Conservation (phyloP, 2,113 vertebrate species). For the Alligator sinensis region DNA sequence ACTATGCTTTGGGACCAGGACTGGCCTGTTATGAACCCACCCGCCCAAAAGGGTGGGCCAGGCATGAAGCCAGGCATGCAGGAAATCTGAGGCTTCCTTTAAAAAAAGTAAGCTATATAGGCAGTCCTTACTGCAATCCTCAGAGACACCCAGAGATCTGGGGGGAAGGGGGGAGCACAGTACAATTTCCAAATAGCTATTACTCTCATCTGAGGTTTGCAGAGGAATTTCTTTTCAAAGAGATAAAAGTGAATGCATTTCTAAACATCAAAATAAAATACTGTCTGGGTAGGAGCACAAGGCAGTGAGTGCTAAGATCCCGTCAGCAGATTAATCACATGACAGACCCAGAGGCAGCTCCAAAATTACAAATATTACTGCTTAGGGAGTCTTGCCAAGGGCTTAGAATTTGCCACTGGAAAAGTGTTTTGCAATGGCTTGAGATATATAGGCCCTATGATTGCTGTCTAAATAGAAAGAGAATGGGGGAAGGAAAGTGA, state of each 20-base stretch:
- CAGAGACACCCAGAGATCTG: background rate
- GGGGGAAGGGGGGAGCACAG: background rate
- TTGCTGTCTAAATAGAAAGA: slow-evolving; percentile 22
- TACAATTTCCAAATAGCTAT: slow-evolving; percentile 24
- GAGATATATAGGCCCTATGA: background rate
- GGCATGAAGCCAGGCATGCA: background rate
- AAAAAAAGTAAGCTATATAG: rapidly evolving
- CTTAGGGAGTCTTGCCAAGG: background rate
- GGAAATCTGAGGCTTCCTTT: background rate
- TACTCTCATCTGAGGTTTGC: slow-evolving; percentile 37
- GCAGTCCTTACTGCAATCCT: background rate
- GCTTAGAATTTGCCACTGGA: background rate
- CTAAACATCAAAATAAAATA: slow-evolving; percentile 47
- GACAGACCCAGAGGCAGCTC: slow-evolving; percentile 29
- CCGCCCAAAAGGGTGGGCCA: background rate
- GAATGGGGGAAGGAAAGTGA: slow-evolving; percentile 7
- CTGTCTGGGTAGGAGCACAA: slow-evolving; percentile 29
- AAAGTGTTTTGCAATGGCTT: background rate
- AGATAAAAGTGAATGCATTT: slow-evolving; percentile 27
- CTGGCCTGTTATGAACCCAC: background rate
- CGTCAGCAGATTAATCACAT: slow-evolving; percentile 35
- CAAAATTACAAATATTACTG: background rate
- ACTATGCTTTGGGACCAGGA: background rate
- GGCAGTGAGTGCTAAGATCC: slow-evolving; percentile 14
- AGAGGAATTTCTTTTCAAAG: background rate